Evolutionary conservation across 2,888 invertebrate species (phyloP).

Genomic region (Conops quadrifasciatus): DNA sequence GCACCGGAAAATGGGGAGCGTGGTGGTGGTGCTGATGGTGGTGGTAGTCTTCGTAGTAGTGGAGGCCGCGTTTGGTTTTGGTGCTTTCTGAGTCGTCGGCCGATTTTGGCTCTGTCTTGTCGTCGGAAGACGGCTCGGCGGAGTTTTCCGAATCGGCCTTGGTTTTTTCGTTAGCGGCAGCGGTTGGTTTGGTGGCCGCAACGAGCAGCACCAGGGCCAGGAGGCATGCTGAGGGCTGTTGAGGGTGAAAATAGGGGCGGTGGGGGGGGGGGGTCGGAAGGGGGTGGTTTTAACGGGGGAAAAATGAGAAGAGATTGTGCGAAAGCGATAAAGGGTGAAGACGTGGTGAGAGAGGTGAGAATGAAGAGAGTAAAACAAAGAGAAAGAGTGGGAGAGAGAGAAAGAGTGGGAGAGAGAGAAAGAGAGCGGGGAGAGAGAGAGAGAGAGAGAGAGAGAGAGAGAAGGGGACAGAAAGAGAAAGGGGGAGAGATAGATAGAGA

Average conservation of each 20-base stretch:
- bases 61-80: slow-evolving; percentile 79
- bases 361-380: too few relatives aligned
- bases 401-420: too few relatives aligned
- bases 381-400: background rate
- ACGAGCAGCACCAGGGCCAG: slow-evolving; percentile 69
- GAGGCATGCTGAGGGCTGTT: slow-evolving; percentile 64
- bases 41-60: slow-evolving; percentile 67
- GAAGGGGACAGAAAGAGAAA: background rate
- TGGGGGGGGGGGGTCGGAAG: background rate
- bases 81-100: slow-evolving; percentile 70
- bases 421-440: too few relatives aligned
- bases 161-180: slow-evolving; percentile 70
- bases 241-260: background rate
- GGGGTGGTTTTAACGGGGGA: background rate
- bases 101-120: slow-evolving; percentile 54
- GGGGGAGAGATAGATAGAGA: background rate
- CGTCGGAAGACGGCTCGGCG: slow-evolving; percentile 48
- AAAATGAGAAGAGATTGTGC: background rate
- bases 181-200: slow-evolving; percentile 61
- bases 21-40: slow-evolving; percentile 58
- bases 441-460: too few relatives aligned
- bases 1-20: slow-evolving; percentile 59
- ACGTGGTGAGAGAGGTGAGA: too few relatives aligned
- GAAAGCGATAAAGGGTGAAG: background rate
- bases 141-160: slow-evolving; percentile 65